Conservation (phyloP, 1,140 invertebrate species). For the Papilio xuthus region DNA sequence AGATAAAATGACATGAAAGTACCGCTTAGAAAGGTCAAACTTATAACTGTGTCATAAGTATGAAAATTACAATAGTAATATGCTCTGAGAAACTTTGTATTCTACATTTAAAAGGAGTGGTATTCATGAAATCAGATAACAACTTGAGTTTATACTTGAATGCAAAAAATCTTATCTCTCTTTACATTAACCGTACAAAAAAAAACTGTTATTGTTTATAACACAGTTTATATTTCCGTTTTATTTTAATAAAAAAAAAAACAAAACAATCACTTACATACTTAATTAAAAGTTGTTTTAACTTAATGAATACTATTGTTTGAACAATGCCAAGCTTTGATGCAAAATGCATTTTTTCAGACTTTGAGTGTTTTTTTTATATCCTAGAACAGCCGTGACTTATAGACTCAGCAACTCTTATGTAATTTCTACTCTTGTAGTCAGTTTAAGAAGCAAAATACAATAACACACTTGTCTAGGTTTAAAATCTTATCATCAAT, state of each 20-base stretch:
- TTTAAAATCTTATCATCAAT: too few species aligned
- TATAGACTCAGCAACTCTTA: too few species aligned
- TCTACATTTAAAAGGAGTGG: background rate
- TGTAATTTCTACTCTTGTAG: too few species aligned
- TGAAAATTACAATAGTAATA: slow-evolving; percentile 22
- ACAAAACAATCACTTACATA: too few species aligned
- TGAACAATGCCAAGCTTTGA: background rate
- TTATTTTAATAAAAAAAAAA: slow-evolving; percentile 12
- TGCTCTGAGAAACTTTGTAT: background rate
- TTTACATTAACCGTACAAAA: background rate
- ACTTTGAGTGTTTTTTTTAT: too few species aligned
- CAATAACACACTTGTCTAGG: too few species aligned
- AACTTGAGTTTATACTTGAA: background rate
- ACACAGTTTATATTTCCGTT: slow-evolving; percentile 18
- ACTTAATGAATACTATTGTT: slow-evolving; percentile 18
- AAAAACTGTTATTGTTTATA: slow-evolving; percentile 20
- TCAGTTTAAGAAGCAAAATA: too few species aligned
- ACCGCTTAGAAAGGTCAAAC: slow-evolving; percentile 27
- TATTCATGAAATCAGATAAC: background rate
- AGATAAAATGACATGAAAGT: slow-evolving; percentile 37
- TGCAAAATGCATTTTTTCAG: too few species aligned
- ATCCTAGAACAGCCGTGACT: too few species aligned
- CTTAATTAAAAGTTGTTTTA: slow-evolving; percentile 14
- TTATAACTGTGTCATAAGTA: slow-evolving; percentile 2
- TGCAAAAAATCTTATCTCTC: slow-evolving; percentile 23